Conservation (phyloP, 1,140 invertebrate species). For the Orussus abietinus region DNA sequence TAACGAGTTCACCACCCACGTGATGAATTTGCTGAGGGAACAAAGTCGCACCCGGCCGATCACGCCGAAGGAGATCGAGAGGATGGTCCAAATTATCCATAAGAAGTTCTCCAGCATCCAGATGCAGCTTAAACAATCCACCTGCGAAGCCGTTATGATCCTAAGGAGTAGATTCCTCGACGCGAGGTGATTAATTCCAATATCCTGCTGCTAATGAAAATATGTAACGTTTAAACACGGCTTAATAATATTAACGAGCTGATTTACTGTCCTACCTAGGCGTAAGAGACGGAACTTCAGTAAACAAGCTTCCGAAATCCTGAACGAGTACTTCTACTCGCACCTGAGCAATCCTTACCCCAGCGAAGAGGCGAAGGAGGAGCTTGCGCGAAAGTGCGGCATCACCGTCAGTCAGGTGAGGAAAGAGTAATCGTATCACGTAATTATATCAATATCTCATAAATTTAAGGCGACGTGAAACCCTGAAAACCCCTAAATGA, state of each 20-base stretch:
- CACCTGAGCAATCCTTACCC: conserved; percentile 99
- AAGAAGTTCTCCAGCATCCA: conserved; percentile 99
- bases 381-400: conserved; percentile 97
- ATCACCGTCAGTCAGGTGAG: conserved; percentile 93
- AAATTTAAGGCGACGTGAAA: no score
- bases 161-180: conserved; percentile 90
- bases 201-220: neutral
- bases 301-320: conserved; percentile 99
- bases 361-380: conserved; percentile 99
- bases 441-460: no score
- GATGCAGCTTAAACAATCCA: conserved; percentile 99
- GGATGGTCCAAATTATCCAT: conserved; percentile 99
- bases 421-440: no score
- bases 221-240: no score
- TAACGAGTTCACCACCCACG: conserved; percentile 99
- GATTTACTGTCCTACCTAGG: conserved; percentile 55
- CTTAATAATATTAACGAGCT: conserved; percentile 17
- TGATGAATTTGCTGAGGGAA: conserved; percentile 96
- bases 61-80: conserved; percentile 92
- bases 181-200: conserved; percentile 74
- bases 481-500: no score
- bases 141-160: conserved; percentile 99
- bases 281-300: conserved; percentile 99
- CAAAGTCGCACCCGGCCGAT: conserved; percentile 96
- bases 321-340: conserved; percentile 99